A percentile compares a stretch with the other conserved stretches of the same genome.
These are phyloP conservation scores for Ifrita kowaldi DNA, from an alignment of 2,113 vertebrate species.

Conservation along the genomic window DNA sequence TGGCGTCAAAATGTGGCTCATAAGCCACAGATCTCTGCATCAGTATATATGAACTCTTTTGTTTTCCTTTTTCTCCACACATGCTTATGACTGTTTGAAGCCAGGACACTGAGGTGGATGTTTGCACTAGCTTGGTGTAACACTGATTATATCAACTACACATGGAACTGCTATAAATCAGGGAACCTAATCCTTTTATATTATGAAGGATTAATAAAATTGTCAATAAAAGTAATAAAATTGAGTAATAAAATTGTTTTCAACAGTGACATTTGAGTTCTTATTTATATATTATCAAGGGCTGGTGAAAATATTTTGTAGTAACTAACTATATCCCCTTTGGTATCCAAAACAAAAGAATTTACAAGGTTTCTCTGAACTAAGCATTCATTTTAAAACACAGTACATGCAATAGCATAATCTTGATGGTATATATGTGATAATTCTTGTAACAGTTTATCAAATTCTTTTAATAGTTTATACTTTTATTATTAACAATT, in stretches of 20 bases:
- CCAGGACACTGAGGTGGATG: neutral
- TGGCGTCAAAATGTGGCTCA: neutral
- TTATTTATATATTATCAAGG: neutral
- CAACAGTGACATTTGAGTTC: neutral
- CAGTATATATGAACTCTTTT: neutral
- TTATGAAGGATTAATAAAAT: neutral
- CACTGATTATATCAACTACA: neutral
- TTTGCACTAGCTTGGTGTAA: neutral
- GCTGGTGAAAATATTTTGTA: neutral
- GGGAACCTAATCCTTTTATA: neutral
- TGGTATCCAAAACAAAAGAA: neutral
- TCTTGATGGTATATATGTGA: neutral
- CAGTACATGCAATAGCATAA: neutral
- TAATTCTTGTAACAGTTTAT: neutral
- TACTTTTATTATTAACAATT: neutral
- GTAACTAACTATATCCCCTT: neutral
- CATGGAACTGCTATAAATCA: neutral
- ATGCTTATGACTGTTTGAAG: neutral
- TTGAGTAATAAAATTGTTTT: neutral
- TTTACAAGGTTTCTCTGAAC: neutral
- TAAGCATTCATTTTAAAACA: neutral
- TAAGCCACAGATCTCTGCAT: neutral
- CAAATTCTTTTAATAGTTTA: neutral
- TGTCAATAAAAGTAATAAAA: too few species aligned
- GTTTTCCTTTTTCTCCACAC: neutral